Base-by-base conservation (phyloP, 2,797 vertebrate genomes). In the Odontamblyopus rebecca region DNA sequence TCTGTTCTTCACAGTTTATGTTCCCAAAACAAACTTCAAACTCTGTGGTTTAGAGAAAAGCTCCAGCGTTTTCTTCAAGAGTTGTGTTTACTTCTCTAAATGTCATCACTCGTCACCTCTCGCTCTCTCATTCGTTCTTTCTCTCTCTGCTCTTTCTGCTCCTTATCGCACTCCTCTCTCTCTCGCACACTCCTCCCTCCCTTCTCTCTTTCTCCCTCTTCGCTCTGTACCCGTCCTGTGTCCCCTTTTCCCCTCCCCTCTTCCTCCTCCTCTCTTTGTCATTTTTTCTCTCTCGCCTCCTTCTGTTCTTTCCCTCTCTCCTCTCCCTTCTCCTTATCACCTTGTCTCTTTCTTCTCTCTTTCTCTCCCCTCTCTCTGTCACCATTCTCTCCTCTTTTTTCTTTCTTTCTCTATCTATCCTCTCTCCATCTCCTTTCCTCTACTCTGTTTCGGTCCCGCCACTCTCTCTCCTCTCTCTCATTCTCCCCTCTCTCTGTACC, bases 91-190 rank as follows among this genome's bases (percentile, higher is more conserved):
- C 51, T 57, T 48, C 64, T 76, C 68, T 73, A 86, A 87, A 89
- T 89, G 90, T 89, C 91, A 88, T 73, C n/a, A 70, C 61, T 78
- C 66, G 76, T 76, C 81, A 88, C 78, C 32, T 83, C 71, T 87
- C 89, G 85, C 85, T 76, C 30, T 27, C 51, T 57, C 56, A 13
- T 11, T 59, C 1, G 3, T 3, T 27, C 6, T 29, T 15, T 54
- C 19, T 54, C 27, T 7, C 59, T 29, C 11, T 11, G 1, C 44
- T 48, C 44, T 48, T 15, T 15, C 56, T 38, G 7, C 8, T 38
- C 35, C 35, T 38, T 38, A 9, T 9, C 35, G 9, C 7, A 6
- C 35, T 38, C 35, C 11, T 27, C 2, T 27, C 15, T 54, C 19
- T 54, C 57, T 29, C 27, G 16, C 3, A 2, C 12, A 44, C 41